Percentiles rank a stretch among this genome's conserved stretches.
Evolutionary conservation across 2,113 vertebrate species (phyloP).

Genomic region (Oreotrochilus melanogaster): DNA sequence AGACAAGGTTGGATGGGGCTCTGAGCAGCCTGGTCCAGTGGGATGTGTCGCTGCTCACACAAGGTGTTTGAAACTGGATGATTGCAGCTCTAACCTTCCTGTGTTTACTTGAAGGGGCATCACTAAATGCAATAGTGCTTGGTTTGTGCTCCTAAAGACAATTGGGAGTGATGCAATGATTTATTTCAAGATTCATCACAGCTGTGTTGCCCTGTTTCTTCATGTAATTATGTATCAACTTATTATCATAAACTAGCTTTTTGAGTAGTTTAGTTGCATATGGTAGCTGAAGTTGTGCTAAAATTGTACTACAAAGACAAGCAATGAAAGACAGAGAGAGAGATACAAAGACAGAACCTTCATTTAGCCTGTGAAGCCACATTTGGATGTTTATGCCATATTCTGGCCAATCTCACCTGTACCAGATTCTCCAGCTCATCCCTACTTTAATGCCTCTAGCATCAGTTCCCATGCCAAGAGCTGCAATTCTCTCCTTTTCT

Average conservation of each 20-base stretch:
- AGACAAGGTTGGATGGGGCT: no score
- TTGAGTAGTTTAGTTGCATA: not conserved
- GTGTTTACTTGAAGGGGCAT: not conserved
- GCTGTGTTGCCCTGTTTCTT: not conserved
- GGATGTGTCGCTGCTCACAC: no score
- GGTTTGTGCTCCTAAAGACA: not conserved
- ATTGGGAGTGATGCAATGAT: not conserved
- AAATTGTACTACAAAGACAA: not conserved
- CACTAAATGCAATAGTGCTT: not conserved
- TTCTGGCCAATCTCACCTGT: not conserved
- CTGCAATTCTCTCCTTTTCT: no score
- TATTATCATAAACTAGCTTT: not conserved
- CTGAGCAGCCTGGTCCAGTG: no score
- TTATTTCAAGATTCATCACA: not conserved
- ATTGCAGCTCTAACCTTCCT: no score
- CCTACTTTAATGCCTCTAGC: no score
- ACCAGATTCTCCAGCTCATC: not conserved
- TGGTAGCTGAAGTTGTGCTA: not conserved
- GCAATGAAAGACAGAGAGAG: not conserved
- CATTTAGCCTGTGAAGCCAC: not conserved
- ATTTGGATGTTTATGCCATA: not conserved
- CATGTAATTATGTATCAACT: no score
- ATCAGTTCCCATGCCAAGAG: no score
- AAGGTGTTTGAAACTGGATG: no score
- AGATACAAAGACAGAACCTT: not conserved